Evolutionary conservation across 2,888 invertebrate genomes (phyloP), one percentile per base, ranked within the genome.

Genomic region (Arrhopalites spinosus): DNA sequence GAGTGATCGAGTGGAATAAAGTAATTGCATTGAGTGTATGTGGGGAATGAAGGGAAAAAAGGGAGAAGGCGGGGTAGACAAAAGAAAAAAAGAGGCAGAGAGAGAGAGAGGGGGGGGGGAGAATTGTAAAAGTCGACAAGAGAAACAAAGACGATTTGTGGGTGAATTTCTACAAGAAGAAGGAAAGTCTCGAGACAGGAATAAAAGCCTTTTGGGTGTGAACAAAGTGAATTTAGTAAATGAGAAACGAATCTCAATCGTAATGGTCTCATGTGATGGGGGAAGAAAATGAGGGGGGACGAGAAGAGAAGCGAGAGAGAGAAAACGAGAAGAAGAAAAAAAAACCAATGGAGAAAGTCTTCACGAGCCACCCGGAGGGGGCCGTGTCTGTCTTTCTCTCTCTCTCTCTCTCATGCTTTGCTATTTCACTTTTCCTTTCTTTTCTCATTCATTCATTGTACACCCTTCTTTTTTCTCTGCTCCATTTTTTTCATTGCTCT

Each of bases 211-310:
- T n/a, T 25, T 59, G 59, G 27, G 59, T 59, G 59, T 59, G 59
- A 59, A 59, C 59, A 59, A 59, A 59, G 59, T 59, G 27, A 59
- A 59, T 59, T 59, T 59, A 59, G 59, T 59, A 59, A 59, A 59
- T 59, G 59, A 59, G 25, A 59, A 59, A 59, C 8, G 27, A 59
- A 25, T 25, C 25, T 59, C 59, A 15, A n/a, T 50, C 20, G 5
- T 23, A 36, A 36, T 53, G 20, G 15, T 50, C 8, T 50, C 7
- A n/a, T 50, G 20, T 17, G 15, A 20, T 20, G 20, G 53, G 5
- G 11, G 1, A 59, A 25, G 59, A 20, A 20, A 56, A 56, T 56
- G 53, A 23, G n/a, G 15, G 53, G 17, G 20, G 8, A 20, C 8
- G 53, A 23, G 45, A 45, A 45, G 15, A 45, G 53, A n/a, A n/a